A percentile compares a stretch with the other conserved stretches of the same genome.
phyloP scores from a whole-genome alignment of 2,113 vertebrate genomes.

The Neotragus pygmaeus region DNA sequence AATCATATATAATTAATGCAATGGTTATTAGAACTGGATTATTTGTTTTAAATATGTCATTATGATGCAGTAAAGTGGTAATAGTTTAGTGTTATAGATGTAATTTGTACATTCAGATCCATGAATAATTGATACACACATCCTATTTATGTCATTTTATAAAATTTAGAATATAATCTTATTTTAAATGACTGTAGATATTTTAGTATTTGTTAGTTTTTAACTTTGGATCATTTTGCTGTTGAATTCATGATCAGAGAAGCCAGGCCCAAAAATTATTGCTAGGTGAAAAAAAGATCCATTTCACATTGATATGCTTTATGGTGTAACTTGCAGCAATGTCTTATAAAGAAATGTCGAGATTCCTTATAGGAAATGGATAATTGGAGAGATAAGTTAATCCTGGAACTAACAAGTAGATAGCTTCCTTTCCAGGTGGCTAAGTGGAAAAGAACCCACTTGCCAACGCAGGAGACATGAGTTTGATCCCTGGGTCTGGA shows the following conservation, averaged over 20 bases:
- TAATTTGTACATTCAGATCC: neutral
- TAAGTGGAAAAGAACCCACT: neutral
- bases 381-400: neutral
- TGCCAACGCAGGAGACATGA: neutral
- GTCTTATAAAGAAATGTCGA: neutral
- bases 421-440: neutral
- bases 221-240: conserved; percentile 7
- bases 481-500: neutral
- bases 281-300: neutral
- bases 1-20: conserved; percentile 29
- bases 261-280: neutral
- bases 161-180: neutral
- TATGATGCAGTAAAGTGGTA: neutral
- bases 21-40: neutral
- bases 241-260: neutral
- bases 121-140: neutral
- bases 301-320: neutral
- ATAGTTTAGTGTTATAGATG: neutral
- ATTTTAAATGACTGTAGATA: neutral
- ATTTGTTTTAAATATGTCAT: conserved; percentile 23
- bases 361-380: neutral
- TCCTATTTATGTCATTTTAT: neutral
- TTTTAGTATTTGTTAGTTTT: conserved; percentile 16
- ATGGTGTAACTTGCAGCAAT: neutral
- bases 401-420: neutral